Percentiles rank a stretch among this genome's conserved stretches.
Conservation (phyloP, 2,113 vertebrate genomes). For the Turnix velox region DNA sequence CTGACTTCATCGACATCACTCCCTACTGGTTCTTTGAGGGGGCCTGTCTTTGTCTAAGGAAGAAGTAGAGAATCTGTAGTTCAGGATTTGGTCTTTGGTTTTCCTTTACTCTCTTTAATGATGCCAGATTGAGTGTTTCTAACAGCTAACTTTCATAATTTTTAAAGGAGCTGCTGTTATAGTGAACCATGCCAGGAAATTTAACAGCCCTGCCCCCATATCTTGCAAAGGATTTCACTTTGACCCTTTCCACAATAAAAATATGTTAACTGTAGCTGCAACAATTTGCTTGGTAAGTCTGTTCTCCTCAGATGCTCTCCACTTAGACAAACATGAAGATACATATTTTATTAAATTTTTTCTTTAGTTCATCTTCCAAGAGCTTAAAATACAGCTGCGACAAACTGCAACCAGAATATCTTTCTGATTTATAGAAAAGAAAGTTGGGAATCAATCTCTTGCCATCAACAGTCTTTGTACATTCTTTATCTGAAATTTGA, state of each 20-base stretch:
- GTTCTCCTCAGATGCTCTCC: background rate
- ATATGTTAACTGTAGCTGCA: background rate
- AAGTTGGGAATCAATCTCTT: background rate
- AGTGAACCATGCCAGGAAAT: background rate
- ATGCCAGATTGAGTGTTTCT: background rate
- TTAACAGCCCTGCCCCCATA: background rate
- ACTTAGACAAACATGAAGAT: background rate
- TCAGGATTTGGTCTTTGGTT: background rate
- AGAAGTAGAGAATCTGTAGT: background rate
- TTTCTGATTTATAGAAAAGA: background rate
- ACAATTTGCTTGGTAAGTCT: background rate
- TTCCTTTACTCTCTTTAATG: background rate
- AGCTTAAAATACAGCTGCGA: background rate
- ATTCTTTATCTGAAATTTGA: background rate
- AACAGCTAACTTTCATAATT: background rate
- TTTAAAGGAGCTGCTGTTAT: background rate
- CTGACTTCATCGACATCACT: accelerated
- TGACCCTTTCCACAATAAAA: background rate
- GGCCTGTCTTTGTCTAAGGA: background rate
- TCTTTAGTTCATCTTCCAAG: background rate
- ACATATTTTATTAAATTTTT: background rate
- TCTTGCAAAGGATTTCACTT: background rate
- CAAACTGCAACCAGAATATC: background rate
- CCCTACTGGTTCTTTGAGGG: background rate
- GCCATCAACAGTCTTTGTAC: background rate